phyloP scores from a whole-genome alignment of 2,113 vertebrate species.

The Centropus unirufus region DNA sequence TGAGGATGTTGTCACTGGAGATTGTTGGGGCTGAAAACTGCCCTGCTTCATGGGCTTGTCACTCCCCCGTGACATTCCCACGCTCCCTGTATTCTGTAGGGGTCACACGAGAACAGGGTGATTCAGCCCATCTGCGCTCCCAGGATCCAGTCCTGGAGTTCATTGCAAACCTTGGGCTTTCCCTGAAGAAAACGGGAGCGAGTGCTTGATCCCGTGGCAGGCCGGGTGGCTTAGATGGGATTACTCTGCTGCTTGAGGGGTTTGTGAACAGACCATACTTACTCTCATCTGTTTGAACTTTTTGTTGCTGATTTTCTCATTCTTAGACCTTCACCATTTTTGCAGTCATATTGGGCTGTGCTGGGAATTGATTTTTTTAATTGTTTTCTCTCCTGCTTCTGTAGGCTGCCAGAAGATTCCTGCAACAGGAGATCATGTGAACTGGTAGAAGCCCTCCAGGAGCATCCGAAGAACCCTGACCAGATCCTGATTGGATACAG shows the following conservation, averaged over 20 bases:
- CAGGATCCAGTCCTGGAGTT: background rate
- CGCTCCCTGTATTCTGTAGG: background rate
- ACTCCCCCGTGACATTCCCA: background rate
- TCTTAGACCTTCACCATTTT: background rate
- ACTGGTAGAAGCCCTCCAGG: conserved; percentile 89
- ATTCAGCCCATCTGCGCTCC: background rate
- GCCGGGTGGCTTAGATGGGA: background rate
- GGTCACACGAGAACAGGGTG: background rate
- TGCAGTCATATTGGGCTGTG: background rate
- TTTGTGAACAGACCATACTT: background rate
- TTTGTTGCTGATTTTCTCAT: background rate
- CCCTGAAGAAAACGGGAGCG: background rate
- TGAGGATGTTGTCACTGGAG: background rate
- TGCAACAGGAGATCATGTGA: conserved; percentile 87
- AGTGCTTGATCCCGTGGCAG: background rate
- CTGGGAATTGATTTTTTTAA: background rate
- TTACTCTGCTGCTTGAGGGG: background rate
- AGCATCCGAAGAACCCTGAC: conserved; percentile 85
- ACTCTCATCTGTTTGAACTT: background rate
- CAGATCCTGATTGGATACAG: conserved; percentile 93
- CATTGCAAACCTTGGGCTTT: background rate
- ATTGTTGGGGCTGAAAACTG: background rate
- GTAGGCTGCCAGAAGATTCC: conserved; percentile 89
- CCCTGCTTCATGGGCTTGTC: background rate
- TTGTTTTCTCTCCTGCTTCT: background rate